phyloP scores from a whole-genome alignment of 2,888 invertebrate species.

The Sarcophaga carnaria region DNA sequence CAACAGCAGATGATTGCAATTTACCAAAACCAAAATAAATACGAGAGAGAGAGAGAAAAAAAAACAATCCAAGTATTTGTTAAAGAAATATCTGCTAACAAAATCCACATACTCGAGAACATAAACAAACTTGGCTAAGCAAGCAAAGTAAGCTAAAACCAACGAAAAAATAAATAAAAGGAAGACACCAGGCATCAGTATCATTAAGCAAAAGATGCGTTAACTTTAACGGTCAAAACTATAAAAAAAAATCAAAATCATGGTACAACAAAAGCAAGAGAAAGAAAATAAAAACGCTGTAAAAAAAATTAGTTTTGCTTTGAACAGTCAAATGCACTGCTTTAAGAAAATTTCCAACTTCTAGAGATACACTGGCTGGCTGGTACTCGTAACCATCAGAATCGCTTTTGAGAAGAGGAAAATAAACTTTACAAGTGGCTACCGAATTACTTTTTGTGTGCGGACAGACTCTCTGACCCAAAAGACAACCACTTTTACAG shows the following conservation, averaged over 20 bases:
- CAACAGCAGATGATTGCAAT: constrained; percentile 65
- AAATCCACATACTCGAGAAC: neutral
- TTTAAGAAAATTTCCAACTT: constrained; percentile 40
- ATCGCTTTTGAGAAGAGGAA: neutral
- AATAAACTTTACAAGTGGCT: constrained; percentile 68
- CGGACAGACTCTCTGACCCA: neutral
- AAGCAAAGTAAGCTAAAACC: neutral
- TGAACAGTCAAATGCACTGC: constrained; percentile 45
- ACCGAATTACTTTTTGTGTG: constrained; percentile 67
- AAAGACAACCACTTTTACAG: neutral
- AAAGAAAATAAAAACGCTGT: constrained; percentile 24
- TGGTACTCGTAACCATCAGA: neutral
- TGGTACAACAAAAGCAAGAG: constrained; percentile 11
- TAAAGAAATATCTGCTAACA: neutral
- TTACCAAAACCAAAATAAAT: constrained; percentile 47
- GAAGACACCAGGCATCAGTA: constrained; percentile 35
- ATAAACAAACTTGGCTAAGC: constrained; percentile 1
- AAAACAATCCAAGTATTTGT: neutral
- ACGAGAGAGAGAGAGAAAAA: constrained; percentile 27
- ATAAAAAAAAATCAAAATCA: constrained; percentile 60
- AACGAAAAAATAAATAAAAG: neutral
- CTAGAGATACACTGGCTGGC: neutral
- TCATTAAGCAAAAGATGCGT: constrained; percentile 63
- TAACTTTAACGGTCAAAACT: constrained; percentile 68
- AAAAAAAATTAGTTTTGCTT: constrained; percentile 36